phyloP scores from a whole-genome alignment of 2,888 invertebrate species.

The Pedicia rivosa region DNA sequence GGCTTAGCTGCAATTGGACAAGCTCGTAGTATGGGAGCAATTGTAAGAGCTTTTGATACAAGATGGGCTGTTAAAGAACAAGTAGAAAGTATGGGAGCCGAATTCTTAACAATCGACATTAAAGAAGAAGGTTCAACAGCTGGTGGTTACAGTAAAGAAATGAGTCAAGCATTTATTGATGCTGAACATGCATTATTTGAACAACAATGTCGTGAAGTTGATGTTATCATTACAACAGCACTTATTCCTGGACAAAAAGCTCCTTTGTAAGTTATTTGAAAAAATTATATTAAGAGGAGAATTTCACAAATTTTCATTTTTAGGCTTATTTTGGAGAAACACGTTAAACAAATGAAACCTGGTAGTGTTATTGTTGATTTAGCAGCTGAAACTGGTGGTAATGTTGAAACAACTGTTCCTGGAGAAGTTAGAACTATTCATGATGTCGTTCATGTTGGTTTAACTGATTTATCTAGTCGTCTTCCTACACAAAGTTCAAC shows the following conservation, averaged over 20 bases:
- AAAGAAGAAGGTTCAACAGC: constrained; percentile 55
- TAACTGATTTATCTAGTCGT: constrained; percentile 70
- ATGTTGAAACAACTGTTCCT: constrained; percentile 64
- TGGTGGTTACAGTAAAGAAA: constrained; percentile 74
- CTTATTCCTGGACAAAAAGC: constrained; percentile 78
- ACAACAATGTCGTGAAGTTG: constrained; percentile 71
- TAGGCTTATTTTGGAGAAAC: constrained; percentile 14
- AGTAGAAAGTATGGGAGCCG: constrained; percentile 75
- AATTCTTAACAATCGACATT: constrained; percentile 65
- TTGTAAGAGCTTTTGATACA: constrained; percentile 78
- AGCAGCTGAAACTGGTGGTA: constrained; percentile 80
- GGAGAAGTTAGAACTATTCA: constrained; percentile 59
- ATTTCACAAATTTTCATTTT: not conserved
- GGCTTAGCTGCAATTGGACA: constrained; percentile 66
- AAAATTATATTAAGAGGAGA: not conserved
- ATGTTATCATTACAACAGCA: constrained; percentile 78
- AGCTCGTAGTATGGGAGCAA: constrained; percentile 77
- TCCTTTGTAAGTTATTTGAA: constrained; percentile 33
- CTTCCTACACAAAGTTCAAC: constrained; percentile 77
- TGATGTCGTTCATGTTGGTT: constrained; percentile 70
- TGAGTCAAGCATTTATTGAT: constrained; percentile 70
- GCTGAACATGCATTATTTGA: constrained; percentile 76
- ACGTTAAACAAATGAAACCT: constrained; percentile 49
- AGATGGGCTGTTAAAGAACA: constrained; percentile 68
- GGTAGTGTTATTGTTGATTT: constrained; percentile 82